Evolutionary conservation across 2,797 vertebrate species (phyloP), one percentile per base, ranked within the genome.

Genomic region (Coccyzus lansbergi): DNA sequence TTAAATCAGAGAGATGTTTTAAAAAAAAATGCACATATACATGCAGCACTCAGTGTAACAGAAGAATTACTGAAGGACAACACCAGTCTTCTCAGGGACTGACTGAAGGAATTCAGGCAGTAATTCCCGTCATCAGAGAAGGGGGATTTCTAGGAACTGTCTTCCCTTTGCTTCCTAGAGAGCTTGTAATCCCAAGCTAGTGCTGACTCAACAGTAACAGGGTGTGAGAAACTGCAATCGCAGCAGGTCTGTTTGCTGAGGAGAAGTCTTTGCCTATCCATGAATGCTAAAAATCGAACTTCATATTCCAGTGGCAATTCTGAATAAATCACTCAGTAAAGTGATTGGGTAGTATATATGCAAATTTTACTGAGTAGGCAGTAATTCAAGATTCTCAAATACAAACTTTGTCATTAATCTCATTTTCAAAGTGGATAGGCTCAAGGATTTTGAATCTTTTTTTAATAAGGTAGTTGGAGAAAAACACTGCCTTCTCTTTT

Each of bases 21-120:
- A 2, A 2, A 5, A 1, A 0, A 2, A 83, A 87, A 60, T n/a
- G 55, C 0, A 0, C 15, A 34, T 21, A 26, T 26, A 15, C 24
- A 53, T 86, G 72, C 78, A 63, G 18, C 69, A 8, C 20, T 86
- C 29, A 48, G 19, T 22, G 25, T 15, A 93, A 59, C 33, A 28
- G 34, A 19, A 87, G 44, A 74, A 74, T 52, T 84, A 58, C 60
- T 85, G 31, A 87, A 89, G 44, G 40, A 53, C 13, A 62, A 4
- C 44, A 71, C 36, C 49, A 26, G 21, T 25, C n/a, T 86, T 86
- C 58, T 78, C 49, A 69, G 58, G n/a, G 34, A 48, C 6, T 28
- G 25, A 92, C 58, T 31, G 22, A 80, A 6, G 58, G 10, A 87
- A 62, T 83, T 65, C 69, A 82, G 72, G 56, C 24, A 77, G 65